These are phyloP conservation scores for Imbricaverruca yamaguchii DNA, from an alignment of 2,888 invertebrate genomes.

Conservation along the genomic window DNA sequence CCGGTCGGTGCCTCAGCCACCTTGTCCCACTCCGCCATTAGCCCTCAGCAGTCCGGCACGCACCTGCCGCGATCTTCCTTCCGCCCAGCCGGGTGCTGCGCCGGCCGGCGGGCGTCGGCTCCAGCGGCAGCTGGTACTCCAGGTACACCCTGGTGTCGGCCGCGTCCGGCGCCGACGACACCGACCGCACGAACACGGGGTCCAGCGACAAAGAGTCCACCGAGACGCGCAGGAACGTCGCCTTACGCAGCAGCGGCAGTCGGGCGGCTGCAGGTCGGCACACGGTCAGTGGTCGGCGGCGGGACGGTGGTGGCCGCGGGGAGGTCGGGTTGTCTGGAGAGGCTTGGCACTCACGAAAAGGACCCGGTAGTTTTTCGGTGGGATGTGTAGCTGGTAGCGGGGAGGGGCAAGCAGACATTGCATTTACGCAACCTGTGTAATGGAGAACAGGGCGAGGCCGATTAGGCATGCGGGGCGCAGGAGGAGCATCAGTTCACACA, in stretches of 20 bases:
- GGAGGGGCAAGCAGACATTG: too few species aligned
- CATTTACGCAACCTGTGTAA: too few species aligned
- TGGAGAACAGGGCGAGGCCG: too few species aligned
- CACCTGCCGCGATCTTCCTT: neutral
- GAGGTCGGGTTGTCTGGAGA: too few species aligned
- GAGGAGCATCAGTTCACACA: too few species aligned
- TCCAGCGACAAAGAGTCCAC: neutral
- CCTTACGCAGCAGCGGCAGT: conserved; percentile 5
- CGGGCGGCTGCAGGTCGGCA: neutral
- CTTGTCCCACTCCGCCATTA: neutral
- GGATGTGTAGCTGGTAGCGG: too few species aligned
- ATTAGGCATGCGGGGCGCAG: too few species aligned
- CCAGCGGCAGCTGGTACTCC: conserved; percentile 15
- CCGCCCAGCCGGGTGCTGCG: conserved; percentile 15
- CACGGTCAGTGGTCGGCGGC: too few species aligned
- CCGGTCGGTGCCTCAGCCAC: too few species aligned
- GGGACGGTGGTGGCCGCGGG: too few species aligned
- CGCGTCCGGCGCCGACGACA: conserved; percentile 2
- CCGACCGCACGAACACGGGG: conserved; percentile 10
- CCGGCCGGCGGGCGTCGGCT: neutral
- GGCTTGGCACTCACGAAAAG: too few species aligned
- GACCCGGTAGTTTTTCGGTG: too few species aligned
- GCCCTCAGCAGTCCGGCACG: neutral
- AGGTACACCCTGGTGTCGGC: conserved; percentile 9
- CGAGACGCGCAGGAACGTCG: neutral